Conservation (phyloP, 2,888 invertebrate species). For the Mycalesis mineus region DNA sequence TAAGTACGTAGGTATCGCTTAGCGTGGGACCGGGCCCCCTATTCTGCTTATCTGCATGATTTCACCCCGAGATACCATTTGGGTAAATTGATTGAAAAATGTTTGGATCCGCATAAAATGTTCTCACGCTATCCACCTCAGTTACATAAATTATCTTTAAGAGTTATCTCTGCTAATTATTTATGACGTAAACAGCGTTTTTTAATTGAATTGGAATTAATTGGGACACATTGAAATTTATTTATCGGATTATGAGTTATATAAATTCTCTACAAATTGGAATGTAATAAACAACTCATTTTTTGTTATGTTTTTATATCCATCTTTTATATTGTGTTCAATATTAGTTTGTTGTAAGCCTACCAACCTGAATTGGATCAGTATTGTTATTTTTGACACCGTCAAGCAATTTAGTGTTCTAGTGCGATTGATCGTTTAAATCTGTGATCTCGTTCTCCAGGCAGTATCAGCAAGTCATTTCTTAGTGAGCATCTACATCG, state of each 20-base stretch:
- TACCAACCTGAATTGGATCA: no score
- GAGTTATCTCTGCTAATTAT: background rate
- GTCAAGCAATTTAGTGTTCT: no score
- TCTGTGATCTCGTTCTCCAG: no score
- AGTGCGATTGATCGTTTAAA: no score
- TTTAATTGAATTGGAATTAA: background rate
- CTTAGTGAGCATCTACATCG: no score
- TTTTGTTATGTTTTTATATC: no score
- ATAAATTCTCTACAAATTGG: no score
- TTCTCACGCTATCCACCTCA: constrained; percentile 22
- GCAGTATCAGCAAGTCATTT: no score
- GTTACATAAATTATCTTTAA: background rate
- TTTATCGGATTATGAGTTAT: background rate
- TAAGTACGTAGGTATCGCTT: constrained; percentile 52
- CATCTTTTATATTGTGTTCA: no score
- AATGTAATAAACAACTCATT: no score
- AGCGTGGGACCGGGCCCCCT: constrained; percentile 38
- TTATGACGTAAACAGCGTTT: background rate
- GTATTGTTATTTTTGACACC: no score
- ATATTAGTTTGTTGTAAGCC: no score
- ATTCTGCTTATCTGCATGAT: constrained; percentile 56
- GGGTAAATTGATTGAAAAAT: constrained; percentile 60
- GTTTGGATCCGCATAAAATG: constrained; percentile 45
- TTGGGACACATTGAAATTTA: background rate
- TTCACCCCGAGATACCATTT: constrained; percentile 48